Base-by-base conservation (phyloP, 2,888 invertebrate genomes). In the Bimastos eiseni region DNA sequence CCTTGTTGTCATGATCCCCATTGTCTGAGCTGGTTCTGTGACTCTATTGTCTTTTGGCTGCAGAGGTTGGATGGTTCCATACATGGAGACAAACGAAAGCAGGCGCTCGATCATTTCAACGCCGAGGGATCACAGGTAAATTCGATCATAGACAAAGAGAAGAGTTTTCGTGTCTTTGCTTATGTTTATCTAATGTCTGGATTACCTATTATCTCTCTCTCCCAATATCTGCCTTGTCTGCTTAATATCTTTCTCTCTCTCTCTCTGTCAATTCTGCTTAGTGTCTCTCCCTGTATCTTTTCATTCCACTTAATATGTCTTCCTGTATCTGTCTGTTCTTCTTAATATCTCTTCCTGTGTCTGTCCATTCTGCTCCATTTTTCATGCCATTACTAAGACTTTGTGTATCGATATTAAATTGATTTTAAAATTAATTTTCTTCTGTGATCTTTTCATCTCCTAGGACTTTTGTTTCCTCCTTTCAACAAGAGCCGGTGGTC, bases 41-140 rank as follows among this genome's bases (percentile, higher is more conserved):
- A 30, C 15, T 84, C 3, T 8, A 84, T 8, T 86, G 30, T 36
- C 17, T 86, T 49, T 91, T 88, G 11, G 3, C 24, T 93, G 17
- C 93, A 96, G 97, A 96, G 99, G 89, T 96, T 99, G n/a, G 99
- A 99, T 95, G 99, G 99, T 44, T 98, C 98, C 93, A 99, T 99
- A 94, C 98, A 98, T 94, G 98, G 98, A 0, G 99, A 99, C 96
- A 96, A 98, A 91, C 96, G 99, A 91, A 97, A 98, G 93, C 98
- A 99, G 95, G 99, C 99, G 0, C 96, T 99, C 90, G 99, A 99
- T 95, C 99, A 99, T 95, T 99, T 99, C 94, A 99, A 99, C 96
- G 99, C 99, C 0, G 98, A 98, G 92, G 98, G 98, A n/a, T 99
- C 92, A 36, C 94, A 96, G 94, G 99, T 70, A n/a, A 70, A 0